Conservation (phyloP, 2,113 vertebrate species). For the Eublepharis macularius region DNA sequence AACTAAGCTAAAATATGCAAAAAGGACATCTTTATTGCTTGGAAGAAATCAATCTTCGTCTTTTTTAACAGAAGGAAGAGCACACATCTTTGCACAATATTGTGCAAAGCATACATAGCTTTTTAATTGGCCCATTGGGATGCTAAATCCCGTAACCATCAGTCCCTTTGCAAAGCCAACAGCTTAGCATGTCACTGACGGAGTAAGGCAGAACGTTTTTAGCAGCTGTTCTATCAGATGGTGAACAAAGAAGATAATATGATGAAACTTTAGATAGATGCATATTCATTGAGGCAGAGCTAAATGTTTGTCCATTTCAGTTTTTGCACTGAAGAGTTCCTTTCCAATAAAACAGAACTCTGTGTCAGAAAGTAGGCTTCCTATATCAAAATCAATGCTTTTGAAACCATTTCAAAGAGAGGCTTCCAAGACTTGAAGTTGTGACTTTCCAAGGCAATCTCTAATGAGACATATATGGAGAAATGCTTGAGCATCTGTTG, state of each 20-base stretch:
- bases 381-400: background rate
- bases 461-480: background rate
- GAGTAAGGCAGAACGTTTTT: background rate
- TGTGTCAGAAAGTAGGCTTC: background rate
- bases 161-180: background rate
- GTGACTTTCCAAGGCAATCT: background rate
- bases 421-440: background rate
- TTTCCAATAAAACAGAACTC: background rate
- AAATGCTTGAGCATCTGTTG: background rate
- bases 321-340: background rate
- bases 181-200: background rate
- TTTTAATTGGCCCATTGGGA: background rate
- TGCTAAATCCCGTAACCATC: background rate
- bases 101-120: background rate
- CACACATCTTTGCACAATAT: background rate
- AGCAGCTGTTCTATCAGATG: conserved; percentile 3
- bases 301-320: background rate
- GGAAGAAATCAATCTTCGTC: background rate
- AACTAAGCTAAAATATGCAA: background rate
- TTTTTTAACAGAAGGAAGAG: background rate
- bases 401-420: background rate
- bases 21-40: background rate
- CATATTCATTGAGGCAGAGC: background rate
- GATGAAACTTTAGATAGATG: background rate
- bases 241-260: background rate